phyloP scores from a whole-genome alignment of 2,113 vertebrate species.

The Nothocercus nigrocapillus region DNA sequence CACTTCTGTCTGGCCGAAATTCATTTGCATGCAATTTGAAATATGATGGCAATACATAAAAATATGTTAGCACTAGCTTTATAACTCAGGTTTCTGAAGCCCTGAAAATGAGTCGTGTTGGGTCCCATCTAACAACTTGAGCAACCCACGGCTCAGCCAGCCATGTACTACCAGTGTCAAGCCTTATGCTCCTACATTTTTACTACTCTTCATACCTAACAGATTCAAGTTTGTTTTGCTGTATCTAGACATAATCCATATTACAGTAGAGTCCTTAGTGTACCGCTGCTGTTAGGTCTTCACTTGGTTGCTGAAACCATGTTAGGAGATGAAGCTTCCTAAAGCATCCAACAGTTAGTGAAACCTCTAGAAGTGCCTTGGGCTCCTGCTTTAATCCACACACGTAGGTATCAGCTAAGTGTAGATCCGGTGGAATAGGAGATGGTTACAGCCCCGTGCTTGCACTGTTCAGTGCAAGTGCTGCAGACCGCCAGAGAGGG shows the following conservation, averaged over 20 bases:
- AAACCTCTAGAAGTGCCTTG: not conserved
- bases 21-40: not conserved
- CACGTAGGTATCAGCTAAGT: not conserved
- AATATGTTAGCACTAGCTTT: not conserved
- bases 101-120: not conserved
- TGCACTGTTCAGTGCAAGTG: not conserved
- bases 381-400: not conserved
- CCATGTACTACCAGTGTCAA: not conserved
- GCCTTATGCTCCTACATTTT: not conserved
- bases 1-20: not conserved
- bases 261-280: not conserved
- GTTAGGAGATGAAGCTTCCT: not conserved
- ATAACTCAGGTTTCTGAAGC: not conserved
- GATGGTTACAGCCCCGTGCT: not conserved
- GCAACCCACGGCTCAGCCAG: not conserved
- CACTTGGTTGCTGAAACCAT: not conserved
- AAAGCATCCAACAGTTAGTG: not conserved
- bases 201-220: not conserved
- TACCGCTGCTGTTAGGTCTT: not conserved
- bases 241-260: not conserved
- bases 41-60: not conserved
- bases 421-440: not conserved
- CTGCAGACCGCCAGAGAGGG: fast-evolving
- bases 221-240: not conserved
- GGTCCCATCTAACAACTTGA: not conserved